Base-by-base conservation (phyloP, 2,888 invertebrate genomes). In the Melangyna quadrimaculata region DNA sequence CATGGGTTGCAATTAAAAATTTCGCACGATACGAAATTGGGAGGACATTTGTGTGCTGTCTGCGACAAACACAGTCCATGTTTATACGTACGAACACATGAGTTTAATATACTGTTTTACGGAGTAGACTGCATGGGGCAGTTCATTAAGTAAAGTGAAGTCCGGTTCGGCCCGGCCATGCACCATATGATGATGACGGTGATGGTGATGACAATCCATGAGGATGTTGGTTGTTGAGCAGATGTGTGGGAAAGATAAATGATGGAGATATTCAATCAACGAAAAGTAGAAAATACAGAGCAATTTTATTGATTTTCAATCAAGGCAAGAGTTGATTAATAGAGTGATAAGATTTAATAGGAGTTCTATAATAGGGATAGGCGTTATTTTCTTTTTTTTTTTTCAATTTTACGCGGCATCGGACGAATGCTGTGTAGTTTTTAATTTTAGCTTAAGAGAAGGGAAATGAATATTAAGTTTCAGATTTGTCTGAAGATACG, bases 1-100 rank as follows among this genome's bases (percentile, higher is more conserved):
- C 80, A 86, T 72, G 80, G 77, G 53, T 69, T 77, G 80, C 80
- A 86, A 86, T 86, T 86, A 86, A 80, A 73, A 80, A 86, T 45
- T 77, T 80, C 67, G 80, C 80, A 77, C 77, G 61, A 73, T 63
- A 72, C 57, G 63, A 69, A 86, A 86, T 80, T 80, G 80, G 80
- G 72, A 80, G 71, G 77, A 77, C 77, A 77, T 75, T 80, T 65
- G 67, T 75, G 78, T 43, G 63, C 65, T 59, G 71, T 57, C 32
- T 37, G 67, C 3, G 27, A 53, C 45, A 53, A 51, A 43, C 65
- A 67, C 65, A 67, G 75, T 43, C 24, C 67, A 37, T 53, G 48
- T 43, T 75, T 48, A n/a, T n/a, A n/a, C n/a, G n/a, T n/a, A 51
- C 22, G 37, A 24, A 37, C 48, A 51, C 55, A 32, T 59, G 59